A percentile compares a stretch with the other conserved stretches of the same genome.
Conservation (phyloP, 2,888 invertebrate species). For the Laspeyria flexula region DNA sequence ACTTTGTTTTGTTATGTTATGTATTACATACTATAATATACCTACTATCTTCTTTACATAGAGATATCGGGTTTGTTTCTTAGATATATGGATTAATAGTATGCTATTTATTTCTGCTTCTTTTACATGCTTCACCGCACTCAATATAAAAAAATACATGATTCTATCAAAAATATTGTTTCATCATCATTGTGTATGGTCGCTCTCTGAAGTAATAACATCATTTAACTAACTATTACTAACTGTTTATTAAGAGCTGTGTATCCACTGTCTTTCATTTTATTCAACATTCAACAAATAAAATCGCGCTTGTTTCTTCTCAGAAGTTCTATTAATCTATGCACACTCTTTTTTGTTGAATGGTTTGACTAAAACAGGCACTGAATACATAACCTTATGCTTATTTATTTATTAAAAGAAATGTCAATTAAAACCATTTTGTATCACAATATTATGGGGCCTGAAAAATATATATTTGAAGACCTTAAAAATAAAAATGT, state of each 20-base stretch:
- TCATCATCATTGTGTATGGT: slow-evolving; percentile 51
- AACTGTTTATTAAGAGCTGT: neutral
- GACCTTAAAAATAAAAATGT: no score
- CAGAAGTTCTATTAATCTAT: neutral
- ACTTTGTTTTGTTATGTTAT: slow-evolving; percentile 38
- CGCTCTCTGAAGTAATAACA: slow-evolving; percentile 51
- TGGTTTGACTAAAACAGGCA: slow-evolving; percentile 12
- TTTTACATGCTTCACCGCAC: slow-evolving; percentile 71
- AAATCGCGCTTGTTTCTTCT: neutral
- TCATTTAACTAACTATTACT: slow-evolving; percentile 12
- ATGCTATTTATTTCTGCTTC: slow-evolving; percentile 66
- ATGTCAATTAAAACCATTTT: neutral
- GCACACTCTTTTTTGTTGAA: neutral
- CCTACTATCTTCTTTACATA: slow-evolving; percentile 49
- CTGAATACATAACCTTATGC: neutral
- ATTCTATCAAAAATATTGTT: slow-evolving; percentile 41
- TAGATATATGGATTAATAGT: slow-evolving; percentile 51
- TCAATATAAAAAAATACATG: slow-evolving; percentile 39
- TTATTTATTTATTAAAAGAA: neutral
- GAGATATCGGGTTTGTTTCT: slow-evolving; percentile 58
- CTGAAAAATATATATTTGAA: no score
- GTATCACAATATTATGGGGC: neutral
- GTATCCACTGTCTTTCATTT: neutral
- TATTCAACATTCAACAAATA: neutral
- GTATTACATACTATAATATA: slow-evolving; percentile 38